Evolutionary conservation across 2,113 vertebrate species (phyloP).

Genomic region (Columba livia): DNA sequence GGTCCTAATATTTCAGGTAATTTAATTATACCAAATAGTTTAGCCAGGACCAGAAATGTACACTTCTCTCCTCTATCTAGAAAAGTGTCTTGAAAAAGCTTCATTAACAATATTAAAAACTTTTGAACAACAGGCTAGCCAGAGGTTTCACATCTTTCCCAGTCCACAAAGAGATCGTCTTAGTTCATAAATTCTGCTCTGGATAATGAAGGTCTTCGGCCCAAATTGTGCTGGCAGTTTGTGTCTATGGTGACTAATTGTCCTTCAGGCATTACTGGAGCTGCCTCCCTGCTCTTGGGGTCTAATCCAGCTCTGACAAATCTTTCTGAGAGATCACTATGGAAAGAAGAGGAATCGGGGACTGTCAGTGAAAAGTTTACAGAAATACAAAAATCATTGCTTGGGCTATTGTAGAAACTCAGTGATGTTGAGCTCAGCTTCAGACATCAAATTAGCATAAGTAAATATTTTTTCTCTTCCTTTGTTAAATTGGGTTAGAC

Average conservation of each 20-base stretch:
- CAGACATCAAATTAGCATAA: not conserved
- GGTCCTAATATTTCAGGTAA: not conserved
- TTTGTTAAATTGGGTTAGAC: not conserved
- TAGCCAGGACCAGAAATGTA: not conserved
- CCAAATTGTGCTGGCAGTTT: not conserved
- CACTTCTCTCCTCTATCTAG: not conserved
- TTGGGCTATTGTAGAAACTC: not conserved
- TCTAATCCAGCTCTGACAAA: not conserved
- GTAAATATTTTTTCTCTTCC: conserved; percentile 6
- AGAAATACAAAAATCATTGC: not conserved
- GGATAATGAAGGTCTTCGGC: not conserved
- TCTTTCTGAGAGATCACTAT: not conserved
- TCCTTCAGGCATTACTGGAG: not conserved
- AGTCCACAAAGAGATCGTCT: not conserved
- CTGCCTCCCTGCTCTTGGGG: not conserved
- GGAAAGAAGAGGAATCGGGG: not conserved
- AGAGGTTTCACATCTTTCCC: not conserved
- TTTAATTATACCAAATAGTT: not conserved
- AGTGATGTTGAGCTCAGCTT: not conserved
- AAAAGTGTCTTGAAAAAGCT: not conserved
- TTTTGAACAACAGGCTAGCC: not conserved
- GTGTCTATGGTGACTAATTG: not conserved
- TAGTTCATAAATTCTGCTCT: not conserved
- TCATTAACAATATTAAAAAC: not conserved
- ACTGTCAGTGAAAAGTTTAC: not conserved